Evolutionary conservation across 2,888 invertebrate genomes (phyloP).

Genomic region (Azorinus chamasolen): DNA sequence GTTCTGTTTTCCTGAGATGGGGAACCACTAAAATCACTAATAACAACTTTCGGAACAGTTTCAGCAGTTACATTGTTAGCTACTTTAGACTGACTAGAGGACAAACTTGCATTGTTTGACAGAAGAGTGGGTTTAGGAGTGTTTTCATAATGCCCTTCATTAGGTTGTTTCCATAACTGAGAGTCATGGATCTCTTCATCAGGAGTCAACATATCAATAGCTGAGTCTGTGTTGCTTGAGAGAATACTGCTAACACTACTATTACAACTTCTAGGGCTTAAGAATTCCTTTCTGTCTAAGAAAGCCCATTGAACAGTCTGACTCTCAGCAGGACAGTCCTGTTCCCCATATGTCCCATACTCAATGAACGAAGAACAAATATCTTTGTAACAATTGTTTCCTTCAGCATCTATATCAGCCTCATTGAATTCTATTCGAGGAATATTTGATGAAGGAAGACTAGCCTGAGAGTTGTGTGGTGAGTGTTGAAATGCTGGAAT

Average conservation of each 20-base stretch:
- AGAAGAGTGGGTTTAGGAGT: too few relatives aligned
- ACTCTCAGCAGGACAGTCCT: slow-evolving; percentile 6
- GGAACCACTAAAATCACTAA: slow-evolving; percentile 67
- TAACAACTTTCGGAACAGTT: slow-evolving; percentile 39
- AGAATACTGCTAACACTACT: slow-evolving; percentile 73
- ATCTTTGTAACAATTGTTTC: slow-evolving; percentile 1
- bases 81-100: too few relatives aligned
- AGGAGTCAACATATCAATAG: slow-evolving; percentile 76
- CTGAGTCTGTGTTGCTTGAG: slow-evolving; percentile 80
- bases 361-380: too few relatives aligned
- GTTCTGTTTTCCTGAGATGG: neutral
- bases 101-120: too few relatives aligned
- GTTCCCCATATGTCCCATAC: too few relatives aligned
- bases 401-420: slow-evolving; percentile 38
- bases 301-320: slow-evolving; percentile 33
- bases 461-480: slow-evolving; percentile 7
- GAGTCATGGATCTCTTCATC: slow-evolving; percentile 72
- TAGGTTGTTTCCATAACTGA: neutral
- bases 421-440: slow-evolving; percentile 52
- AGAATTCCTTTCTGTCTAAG: slow-evolving; percentile 31
- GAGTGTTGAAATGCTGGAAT: neutral
- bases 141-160: too few relatives aligned
- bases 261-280: slow-evolving; percentile 73
- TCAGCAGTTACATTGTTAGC: too few relatives aligned
- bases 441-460: slow-evolving; percentile 13